Base-by-base conservation (phyloP, 1,140 invertebrate genomes). In the Thaumetopoea pityocampa region DNA sequence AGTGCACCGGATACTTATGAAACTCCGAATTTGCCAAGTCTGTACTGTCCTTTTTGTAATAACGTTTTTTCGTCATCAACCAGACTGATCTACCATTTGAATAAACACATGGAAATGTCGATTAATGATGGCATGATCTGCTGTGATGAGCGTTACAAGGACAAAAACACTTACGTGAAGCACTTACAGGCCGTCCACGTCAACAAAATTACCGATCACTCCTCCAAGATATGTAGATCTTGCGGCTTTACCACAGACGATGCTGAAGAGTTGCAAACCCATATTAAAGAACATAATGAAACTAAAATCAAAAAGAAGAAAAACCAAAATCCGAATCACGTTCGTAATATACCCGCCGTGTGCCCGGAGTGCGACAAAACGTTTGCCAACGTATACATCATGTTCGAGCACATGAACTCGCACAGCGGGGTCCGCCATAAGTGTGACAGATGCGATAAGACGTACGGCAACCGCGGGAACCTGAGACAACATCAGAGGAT, bases 351-450 rank as follows among this genome's bases (percentile, higher is more conserved):
- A n/a, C 72, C 70, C 0, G 70, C 64, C 0, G 50, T 55, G 1
- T 81, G 79, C 27, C 65, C 74, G 0, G 54, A 67, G 23, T 82
- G 78, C 38, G 66, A 73, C 22, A 71, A 69, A 27, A 66, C 54
- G 0, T 79, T 76, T 42, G 76, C 70, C 0, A 79, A 77, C 34
- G 77, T 77, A 38, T 74, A 81, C 52, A 74, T 71, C 50, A 71
- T 79, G 72, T 48, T 60, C 0, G 41, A 50, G 1, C 76, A 80
- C 28, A 45, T 68, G 57, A 64, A 56, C 15, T 54, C 30, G 9
- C 72, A 82, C 44, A 20, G 19, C 6, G 23, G 4, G 7, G 9
- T n/a, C 0, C 26, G 30, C 18, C 67, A 44, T 14, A 22, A 45
- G 0, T 74, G 70, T 41, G 48, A 55, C n/a, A 51, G 60, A 14